Conservation (phyloP, 2,888 invertebrate species). For the Limenitis camilla region DNA sequence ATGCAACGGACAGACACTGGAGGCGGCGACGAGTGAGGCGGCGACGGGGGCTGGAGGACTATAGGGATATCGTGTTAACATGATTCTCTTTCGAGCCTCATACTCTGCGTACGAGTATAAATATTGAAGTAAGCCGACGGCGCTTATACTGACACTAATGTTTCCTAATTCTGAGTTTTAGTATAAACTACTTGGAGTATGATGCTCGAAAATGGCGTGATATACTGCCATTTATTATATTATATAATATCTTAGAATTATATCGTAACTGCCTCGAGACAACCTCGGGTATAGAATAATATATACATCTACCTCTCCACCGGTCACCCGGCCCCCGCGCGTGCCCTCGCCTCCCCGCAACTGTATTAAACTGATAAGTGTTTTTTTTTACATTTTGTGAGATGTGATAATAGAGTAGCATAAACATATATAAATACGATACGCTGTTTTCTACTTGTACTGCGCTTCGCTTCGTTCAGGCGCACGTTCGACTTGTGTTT, state of each 20-base stretch:
- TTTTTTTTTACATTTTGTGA: constrained; percentile 38
- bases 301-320: not conserved
- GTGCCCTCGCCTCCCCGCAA: not conserved
- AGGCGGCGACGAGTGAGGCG: not conserved
- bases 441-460: constrained; percentile 36
- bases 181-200: not conserved
- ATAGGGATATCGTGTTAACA: not conserved
- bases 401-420: constrained; percentile 57
- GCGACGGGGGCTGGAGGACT: not conserved
- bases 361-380: constrained; percentile 6
- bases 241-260: not conserved
- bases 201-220: not conserved
- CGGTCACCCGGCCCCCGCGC: not conserved
- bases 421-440: constrained; percentile 32
- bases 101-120: not conserved
- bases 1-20: no score
- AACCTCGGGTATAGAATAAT: not conserved
- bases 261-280: not conserved
- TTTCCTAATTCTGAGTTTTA: not conserved
- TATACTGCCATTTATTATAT: not conserved
- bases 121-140: no score
- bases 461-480: constrained; percentile 33
- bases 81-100: not conserved
- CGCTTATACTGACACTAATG: no score
- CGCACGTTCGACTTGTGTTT: no score